Evolutionary conservation across 2,113 vertebrate genomes (phyloP).

Genomic region (Amphiprion ocellaris): DNA sequence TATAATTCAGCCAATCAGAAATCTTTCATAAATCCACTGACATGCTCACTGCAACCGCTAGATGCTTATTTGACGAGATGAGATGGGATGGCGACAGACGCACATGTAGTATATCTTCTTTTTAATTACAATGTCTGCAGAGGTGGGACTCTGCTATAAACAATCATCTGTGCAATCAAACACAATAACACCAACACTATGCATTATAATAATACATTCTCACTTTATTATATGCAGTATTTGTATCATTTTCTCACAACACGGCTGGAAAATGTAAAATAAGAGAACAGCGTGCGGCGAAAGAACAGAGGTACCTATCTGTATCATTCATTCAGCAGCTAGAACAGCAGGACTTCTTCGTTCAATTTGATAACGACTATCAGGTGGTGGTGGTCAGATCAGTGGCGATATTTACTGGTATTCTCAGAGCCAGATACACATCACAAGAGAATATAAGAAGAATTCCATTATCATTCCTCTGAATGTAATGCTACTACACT

Average conservation of each 20-base stretch:
- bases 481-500: slow-evolving; percentile 20
- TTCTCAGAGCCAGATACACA: slow-evolving; percentile 25
- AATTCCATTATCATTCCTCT: slow-evolving; percentile 14
- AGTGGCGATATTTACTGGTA: slow-evolving; percentile 49
- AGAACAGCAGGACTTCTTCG: slow-evolving; percentile 1
- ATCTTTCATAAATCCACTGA: slow-evolving; percentile 76
- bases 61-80: slow-evolving; percentile 79
- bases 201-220: slow-evolving; percentile 57
- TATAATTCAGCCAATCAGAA: slow-evolving; percentile 81
- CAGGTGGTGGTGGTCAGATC: slow-evolving; percentile 37
- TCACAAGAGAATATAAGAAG: not conserved
- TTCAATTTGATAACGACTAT: slow-evolving; percentile 48
- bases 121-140: slow-evolving; percentile 87
- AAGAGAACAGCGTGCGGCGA: not conserved
- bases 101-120: slow-evolving; percentile 76
- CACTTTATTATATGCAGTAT: slow-evolving; percentile 43
- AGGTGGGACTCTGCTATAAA: slow-evolving; percentile 81
- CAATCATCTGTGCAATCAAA: slow-evolving; percentile 84
- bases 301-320: slow-evolving; percentile 5
- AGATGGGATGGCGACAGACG: slow-evolving; percentile 78
- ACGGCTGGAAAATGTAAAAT: slow-evolving; percentile 34
- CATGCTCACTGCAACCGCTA: slow-evolving; percentile 70
- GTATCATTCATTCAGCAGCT: slow-evolving; percentile 27
- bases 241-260: slow-evolving; percentile 48
- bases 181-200: slow-evolving; percentile 63